Conservation (phyloP, 2,888 invertebrate genomes). For the Watsonalla binaria region DNA sequence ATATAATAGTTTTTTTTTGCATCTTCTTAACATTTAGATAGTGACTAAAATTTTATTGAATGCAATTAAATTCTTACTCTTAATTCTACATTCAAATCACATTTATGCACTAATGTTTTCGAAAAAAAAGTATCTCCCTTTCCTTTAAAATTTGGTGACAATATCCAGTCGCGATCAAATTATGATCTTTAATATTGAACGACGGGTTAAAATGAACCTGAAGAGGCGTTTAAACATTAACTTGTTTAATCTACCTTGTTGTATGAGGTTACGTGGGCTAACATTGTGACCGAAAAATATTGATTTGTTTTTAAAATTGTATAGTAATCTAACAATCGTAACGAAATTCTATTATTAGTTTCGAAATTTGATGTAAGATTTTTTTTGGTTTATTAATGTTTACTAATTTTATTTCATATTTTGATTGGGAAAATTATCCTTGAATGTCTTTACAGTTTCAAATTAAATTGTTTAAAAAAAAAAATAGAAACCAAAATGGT, state of each 20-base stretch:
- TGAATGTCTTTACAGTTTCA: too few species aligned
- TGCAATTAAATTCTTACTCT: too few species aligned
- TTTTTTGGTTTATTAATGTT: neutral
- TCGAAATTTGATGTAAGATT: constrained; percentile 3
- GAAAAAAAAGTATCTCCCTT: neutral
- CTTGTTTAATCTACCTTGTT: constrained; percentile 21
- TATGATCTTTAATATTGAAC: constrained; percentile 17
- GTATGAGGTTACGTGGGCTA: constrained; percentile 34
- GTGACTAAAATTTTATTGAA: too few species aligned
- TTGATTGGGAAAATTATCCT: too few species aligned
- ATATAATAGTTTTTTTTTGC: too few species aligned
- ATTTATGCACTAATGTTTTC: neutral
- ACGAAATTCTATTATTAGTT: neutral
- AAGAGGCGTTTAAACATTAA: constrained; percentile 34
- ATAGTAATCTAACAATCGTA: constrained; percentile 24
- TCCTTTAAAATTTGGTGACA: constrained; percentile 5
- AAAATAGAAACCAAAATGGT: too few species aligned
- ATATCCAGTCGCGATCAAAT: constrained; percentile 13
- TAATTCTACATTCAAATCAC: too few species aligned
- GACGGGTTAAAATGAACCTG: constrained; percentile 22
- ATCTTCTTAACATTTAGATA: too few species aligned
- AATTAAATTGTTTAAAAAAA: too few species aligned
- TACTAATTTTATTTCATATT: too few species aligned
- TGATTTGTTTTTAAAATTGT: constrained; percentile 40
- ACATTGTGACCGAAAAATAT: constrained; percentile 34